These are phyloP conservation scores for Aldabrachelys gigantea DNA, from an alignment of 2,113 vertebrate genomes.

Conservation along the genomic window DNA sequence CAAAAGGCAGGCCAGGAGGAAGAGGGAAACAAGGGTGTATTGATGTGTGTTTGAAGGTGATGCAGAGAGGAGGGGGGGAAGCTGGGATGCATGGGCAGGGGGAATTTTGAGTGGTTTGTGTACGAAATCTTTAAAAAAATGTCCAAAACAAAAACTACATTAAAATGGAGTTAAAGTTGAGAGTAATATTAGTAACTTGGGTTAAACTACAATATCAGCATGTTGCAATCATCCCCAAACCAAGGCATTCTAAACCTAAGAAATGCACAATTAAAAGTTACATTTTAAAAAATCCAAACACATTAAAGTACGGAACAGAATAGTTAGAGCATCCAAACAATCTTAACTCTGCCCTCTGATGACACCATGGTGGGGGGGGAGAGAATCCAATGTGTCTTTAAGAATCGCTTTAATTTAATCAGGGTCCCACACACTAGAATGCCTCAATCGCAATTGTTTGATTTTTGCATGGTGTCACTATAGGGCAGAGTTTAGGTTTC, in stretches of 20 bases:
- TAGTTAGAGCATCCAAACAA: not conserved
- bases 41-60: not conserved
- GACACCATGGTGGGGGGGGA: not conserved
- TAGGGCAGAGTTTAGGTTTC: not conserved
- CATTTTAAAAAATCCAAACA: not conserved
- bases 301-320: not conserved
- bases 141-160: not conserved
- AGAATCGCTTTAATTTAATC: not conserved
- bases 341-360: not conserved
- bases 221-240: not conserved
- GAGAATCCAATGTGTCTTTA: not conserved
- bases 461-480: not conserved
- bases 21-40: not conserved
- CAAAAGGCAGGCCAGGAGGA: not conserved
- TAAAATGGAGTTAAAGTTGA: not conserved
- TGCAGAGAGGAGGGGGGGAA: not conserved
- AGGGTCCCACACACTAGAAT: rapidly evolving
- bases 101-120: not conserved
- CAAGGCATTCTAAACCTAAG: not conserved
- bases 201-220: not conserved
- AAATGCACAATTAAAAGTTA: not conserved
- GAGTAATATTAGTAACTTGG: not conserved
- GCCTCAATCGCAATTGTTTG: not conserved
- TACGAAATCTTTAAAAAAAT: not conserved
- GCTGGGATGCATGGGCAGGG: not conserved